Percentiles rank a stretch among this genome's conserved stretches.
These are phyloP conservation scores for Perca schrenkii DNA, from an alignment of 2,113 vertebrate genomes.

Conservation along the genomic window DNA sequence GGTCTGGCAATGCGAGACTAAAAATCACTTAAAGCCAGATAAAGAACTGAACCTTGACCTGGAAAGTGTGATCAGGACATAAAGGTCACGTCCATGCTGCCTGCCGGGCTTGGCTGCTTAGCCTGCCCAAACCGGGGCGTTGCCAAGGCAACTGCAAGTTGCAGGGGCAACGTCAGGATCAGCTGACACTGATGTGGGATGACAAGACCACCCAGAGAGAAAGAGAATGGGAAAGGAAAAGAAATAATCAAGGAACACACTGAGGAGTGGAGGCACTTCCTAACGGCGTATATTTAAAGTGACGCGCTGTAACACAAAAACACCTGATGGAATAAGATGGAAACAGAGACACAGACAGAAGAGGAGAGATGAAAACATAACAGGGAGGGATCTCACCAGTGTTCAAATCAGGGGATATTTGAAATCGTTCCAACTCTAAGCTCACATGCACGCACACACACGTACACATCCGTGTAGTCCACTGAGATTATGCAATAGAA, in stretches of 20 bases:
- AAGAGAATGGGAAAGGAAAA: not conserved
- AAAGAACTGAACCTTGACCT: conserved; percentile 33
- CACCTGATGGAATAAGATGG: not conserved
- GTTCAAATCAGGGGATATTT: conserved; percentile 30
- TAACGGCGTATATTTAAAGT: not conserved
- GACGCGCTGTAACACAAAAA: not conserved
- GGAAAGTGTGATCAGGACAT: not conserved
- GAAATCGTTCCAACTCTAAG: conserved; percentile 25
- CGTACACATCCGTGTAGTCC: conserved; percentile 37
- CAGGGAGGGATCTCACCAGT: not conserved
- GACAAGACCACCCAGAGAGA: conserved; percentile 51
- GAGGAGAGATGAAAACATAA: not conserved
- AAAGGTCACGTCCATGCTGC: not conserved
- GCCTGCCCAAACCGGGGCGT: conserved; percentile 23
- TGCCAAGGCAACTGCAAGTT: conserved; percentile 59
- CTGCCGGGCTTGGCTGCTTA: conserved; percentile 7
- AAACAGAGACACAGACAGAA: not conserved
- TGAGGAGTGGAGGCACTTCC: not conserved
- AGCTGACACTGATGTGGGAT: conserved; percentile 63
- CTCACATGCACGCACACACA: conserved; percentile 21
- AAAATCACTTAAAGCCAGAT: not conserved
- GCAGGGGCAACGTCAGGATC: conserved; percentile 39
- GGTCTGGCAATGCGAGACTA: too few species aligned
- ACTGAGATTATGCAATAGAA: conserved; percentile 57
- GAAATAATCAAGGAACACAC: conserved; percentile 18